Base-by-base conservation (phyloP, 2,113 vertebrate species). In the Hippolais icterina region DNA sequence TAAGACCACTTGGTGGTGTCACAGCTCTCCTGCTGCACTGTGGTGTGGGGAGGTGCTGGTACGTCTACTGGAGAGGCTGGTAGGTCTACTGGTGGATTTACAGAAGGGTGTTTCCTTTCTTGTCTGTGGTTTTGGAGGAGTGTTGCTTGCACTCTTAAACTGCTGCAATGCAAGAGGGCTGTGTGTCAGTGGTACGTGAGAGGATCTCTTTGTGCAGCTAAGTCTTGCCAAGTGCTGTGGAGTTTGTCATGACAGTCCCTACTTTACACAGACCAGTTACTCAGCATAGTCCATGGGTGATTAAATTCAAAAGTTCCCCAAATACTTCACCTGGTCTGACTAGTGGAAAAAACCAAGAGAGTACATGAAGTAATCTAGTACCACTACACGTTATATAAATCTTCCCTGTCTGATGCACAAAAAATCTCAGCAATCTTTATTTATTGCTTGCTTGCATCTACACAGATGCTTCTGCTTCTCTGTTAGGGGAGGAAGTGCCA, bases 171-270 rank as follows among this genome's bases (percentile, higher is more conserved):
- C 60, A 90, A 35, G 53, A 79, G 24, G 50, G 15, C 28, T 91
- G 65, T 0, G 0, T 76, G 83, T 76, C 70, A 37, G 44, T 7
- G 13, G 24, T 44, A 39, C 52, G 23, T 69, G 85, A 85, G 69
- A 90, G 63, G 68, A 63, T 71, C 33, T 78, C 35, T 80, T 65
- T 87, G 50, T 84, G 80, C 22, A 66, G 29, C 52, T 92, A 7
- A 39, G n/a, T 89, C 60, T 71, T 87, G 56, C 31, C 25, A 53
- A 68, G 37, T 2, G 3, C 69, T 60, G 12, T 37, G 44, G 56
- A 64, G 52, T 56, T 84, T 82, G 50, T 53, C 76, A 46, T 0
- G 1, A n/a, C 0, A 53, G 29, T n/a, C 0, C 0, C 52, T 87
- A 6, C 44, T 42, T 74, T 52, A 41, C 0, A 5, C 35, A 87